A percentile compares a stretch with the other conserved stretches of the same genome.
Conservation (phyloP, 2,797 vertebrate species). For the Bradypus variegatus region DNA sequence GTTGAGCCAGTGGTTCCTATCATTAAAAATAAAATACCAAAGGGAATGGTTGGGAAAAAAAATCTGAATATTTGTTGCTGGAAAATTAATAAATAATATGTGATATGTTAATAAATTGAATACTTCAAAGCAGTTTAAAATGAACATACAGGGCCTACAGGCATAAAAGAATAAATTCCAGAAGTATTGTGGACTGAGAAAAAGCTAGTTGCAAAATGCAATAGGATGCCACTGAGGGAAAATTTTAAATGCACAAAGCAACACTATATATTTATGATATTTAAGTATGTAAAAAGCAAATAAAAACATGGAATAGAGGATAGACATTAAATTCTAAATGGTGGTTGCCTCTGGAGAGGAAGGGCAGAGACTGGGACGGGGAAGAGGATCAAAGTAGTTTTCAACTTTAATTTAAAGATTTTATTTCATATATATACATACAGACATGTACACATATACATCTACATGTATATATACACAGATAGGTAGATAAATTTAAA, state of each 20-base stretch:
- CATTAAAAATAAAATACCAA: conserved; percentile 7
- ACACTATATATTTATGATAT: background rate
- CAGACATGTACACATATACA: background rate
- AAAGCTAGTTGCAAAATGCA: background rate
- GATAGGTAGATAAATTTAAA: background rate
- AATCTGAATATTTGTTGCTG: background rate
- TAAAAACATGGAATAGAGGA: background rate
- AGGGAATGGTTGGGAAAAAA: background rate
- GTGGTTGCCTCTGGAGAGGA: background rate
- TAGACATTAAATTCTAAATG: background rate
- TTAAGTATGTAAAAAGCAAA: background rate
- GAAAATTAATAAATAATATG: background rate
- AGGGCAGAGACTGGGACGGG: background rate
- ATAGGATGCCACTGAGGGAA: background rate
- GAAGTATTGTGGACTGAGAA: conserved; percentile 4
- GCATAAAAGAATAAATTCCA: background rate
- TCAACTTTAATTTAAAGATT: background rate
- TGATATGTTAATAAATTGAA: background rate
- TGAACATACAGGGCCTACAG: background rate
- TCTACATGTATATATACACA: too few species aligned
- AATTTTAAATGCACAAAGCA: background rate
- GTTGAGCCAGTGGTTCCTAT: background rate
- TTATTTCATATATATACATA: background rate
- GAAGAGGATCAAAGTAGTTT: background rate
- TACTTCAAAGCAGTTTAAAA: background rate